phyloP scores from a whole-genome alignment of 2,113 vertebrate genomes.

The Gorilla gorilla region DNA sequence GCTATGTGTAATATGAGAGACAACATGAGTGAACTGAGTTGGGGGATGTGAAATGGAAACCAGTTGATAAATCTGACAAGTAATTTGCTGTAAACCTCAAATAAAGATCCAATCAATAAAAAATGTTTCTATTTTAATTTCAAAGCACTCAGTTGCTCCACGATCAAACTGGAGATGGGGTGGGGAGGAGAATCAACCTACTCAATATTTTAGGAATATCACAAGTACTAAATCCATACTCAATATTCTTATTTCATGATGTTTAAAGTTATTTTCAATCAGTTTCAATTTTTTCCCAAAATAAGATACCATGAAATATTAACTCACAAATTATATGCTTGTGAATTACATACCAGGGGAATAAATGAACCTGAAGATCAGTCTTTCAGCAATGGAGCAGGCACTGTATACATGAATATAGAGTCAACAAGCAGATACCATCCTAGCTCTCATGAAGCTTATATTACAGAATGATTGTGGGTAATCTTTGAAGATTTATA shows the following conservation, averaged over 20 bases:
- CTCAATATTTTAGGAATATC: neutral
- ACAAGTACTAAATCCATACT: neutral
- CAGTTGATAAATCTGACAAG: neutral
- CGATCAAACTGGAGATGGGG: neutral
- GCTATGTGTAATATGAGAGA: neutral
- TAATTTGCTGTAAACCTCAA: slow-evolving; percentile 23
- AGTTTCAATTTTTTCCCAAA: slow-evolving; percentile 33
- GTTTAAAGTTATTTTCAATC: slow-evolving; percentile 15
- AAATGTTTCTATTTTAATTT: slow-evolving; percentile 7
- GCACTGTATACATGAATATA: neutral
- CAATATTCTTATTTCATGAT: neutral
- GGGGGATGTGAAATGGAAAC: neutral
- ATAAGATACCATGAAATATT: neutral
- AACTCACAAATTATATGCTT: neutral
- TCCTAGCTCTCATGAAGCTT: neutral
- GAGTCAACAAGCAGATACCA: neutral
- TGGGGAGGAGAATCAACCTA: neutral
- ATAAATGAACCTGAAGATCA: neutral
- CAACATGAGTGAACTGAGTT: neutral
- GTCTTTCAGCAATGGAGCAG: neutral
- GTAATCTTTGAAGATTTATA: neutral
- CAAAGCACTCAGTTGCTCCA: neutral
- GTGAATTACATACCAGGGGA: neutral
- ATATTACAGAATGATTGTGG: neutral
- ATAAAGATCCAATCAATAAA: neutral